Conservation (phyloP, 2,888 invertebrate species). For the Eubasilissa splendida region DNA sequence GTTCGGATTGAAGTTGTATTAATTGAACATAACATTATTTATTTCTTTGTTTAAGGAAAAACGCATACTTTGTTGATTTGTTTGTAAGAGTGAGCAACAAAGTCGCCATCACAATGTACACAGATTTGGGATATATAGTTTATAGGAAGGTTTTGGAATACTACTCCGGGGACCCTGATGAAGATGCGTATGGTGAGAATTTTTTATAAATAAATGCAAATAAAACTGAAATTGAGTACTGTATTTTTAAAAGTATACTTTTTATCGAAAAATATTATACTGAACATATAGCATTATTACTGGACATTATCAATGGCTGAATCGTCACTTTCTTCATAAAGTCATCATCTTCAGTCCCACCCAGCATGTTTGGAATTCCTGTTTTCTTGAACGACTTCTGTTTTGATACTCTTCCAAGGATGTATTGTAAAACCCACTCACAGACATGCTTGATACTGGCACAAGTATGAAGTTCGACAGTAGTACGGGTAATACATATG, state of each 20-base stretch:
- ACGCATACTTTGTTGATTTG: conserved; percentile 97
- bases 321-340: neutral
- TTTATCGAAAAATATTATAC: neutral
- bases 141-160: conserved; percentile 97
- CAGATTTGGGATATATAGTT: conserved; percentile 94
- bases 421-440: too few species aligned
- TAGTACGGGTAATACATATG: too few species aligned
- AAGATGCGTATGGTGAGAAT: conserved; percentile 95
- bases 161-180: conserved; percentile 98
- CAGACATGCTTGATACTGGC: too few species aligned
- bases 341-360: too few species aligned
- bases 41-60: conserved; percentile 80
- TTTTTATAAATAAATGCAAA: neutral
- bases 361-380: too few species aligned
- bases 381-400: too few species aligned
- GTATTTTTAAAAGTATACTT: neutral
- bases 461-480: too few species aligned
- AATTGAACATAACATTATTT: too few species aligned
- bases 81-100: conserved; percentile 98
- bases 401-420: too few species aligned
- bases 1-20: too few species aligned
- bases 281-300: neutral
- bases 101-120: conserved; percentile 98
- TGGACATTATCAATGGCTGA: neutral
- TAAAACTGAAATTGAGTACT: neutral